Base-by-base conservation (phyloP, 2,888 invertebrate genomes). In the Andrena bicolor region DNA sequence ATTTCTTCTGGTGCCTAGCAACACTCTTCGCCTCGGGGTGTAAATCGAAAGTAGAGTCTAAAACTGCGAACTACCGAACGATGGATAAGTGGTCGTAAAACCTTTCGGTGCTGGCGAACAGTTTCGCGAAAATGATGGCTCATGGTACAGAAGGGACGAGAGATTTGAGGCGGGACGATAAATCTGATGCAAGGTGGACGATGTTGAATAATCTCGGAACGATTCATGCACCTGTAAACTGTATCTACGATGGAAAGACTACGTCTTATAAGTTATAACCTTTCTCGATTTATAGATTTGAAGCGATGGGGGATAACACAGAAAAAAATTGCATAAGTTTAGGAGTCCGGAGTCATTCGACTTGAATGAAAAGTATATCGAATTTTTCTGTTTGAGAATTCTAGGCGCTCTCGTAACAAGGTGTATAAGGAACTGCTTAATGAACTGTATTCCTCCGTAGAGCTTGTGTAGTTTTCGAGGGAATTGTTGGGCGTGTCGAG, bases 51-150 rank as follows among this genome's bases (percentile, higher is more conserved):
- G 32, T 61, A 32, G 76, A 63, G 35, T 23, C 76, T 68, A 41
- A 77, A 70, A 66, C 23, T 70, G 72, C 53, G 65, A 76, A 76
- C 66, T 76, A 75, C 58, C 28, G 79, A 71, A 74, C 78, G 69
- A 72, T 61, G 77, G 77, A 72, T 80, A 80, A 84, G 69, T 76
- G 79, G 58, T 72, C 64, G 72, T 83, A 77, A 81, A 83, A 83
- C 74, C 53, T 65, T 8, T 49, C 58, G 28, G 58, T 66, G 61
- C 58, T 73, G 72, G 63, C 20, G 23, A 8, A 69, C 65, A 70
- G 41, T 73, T 69, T 69, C 58, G 20, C 51, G 26, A 16, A 35
- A 41, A 30, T 20, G 69, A 28, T 28, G 2, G 41, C 28, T 41
- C 41, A 4, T 16, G 41, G 41, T 20, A 23, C 23, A 56, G 6